phyloP scores from a whole-genome alignment of 2,888 invertebrate species.

The Nasonia oneida region DNA sequence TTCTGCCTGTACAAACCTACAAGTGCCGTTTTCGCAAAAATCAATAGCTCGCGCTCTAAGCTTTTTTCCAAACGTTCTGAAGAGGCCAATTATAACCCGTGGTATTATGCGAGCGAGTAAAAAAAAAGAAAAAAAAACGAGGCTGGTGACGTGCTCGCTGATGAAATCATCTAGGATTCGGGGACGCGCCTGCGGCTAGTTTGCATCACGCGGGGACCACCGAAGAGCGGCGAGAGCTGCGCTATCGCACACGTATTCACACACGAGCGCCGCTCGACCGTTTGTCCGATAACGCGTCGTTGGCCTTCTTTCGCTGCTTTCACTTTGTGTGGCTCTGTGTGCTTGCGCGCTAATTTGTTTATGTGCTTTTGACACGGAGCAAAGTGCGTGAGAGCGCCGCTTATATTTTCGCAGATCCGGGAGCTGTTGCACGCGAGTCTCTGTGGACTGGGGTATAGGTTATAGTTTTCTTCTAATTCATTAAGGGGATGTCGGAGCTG shows the following conservation, averaged over 20 bases:
- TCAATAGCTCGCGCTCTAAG: too few species aligned
- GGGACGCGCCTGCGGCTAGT: background rate
- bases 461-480: too few species aligned
- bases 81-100: background rate
- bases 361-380: conserved; percentile 31
- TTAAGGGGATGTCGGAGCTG: too few species aligned
- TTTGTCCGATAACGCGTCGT: too few species aligned
- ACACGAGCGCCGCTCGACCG: background rate
- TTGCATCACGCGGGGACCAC: background rate
- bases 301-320: conserved; percentile 14
- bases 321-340: background rate
- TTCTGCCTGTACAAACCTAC: too few species aligned
- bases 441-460: background rate
- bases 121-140: background rate
- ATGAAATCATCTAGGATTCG: conserved; percentile 24
- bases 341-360: conserved; percentile 32
- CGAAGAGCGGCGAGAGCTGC: background rate
- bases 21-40: too few species aligned
- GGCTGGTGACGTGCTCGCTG: conserved; percentile 11
- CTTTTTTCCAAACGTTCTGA: background rate
- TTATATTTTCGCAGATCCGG: background rate
- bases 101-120: background rate
- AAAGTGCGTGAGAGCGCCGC: background rate
- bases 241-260: background rate
- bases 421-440: conserved; percentile 5